Evolutionary conservation across 2,888 invertebrate species (phyloP).

Genomic region (Pristionchus exspectatus): DNA sequence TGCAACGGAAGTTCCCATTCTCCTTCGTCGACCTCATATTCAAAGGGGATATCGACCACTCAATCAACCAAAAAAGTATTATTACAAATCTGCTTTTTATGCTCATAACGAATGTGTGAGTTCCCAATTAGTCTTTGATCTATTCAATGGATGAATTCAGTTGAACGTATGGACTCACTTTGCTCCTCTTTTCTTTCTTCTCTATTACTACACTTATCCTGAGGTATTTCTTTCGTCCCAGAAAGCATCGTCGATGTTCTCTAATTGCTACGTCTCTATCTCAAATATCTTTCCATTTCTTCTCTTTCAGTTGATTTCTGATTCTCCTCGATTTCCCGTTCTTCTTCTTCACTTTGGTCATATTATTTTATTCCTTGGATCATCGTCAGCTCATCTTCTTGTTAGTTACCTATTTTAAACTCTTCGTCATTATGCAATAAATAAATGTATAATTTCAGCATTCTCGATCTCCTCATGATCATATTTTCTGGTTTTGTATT

Average conservation of each 20-base stretch:
- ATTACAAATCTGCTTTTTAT: slow-evolving; percentile 71
- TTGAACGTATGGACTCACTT: slow-evolving; percentile 76
- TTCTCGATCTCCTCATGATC: slow-evolving; percentile 71
- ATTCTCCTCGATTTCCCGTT: slow-evolving; percentile 66
- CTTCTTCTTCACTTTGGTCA: slow-evolving; percentile 69
- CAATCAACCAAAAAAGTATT: slow-evolving; percentile 68
- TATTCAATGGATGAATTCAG: slow-evolving; percentile 57
- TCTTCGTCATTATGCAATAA: not conserved
- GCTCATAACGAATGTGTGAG: slow-evolving; percentile 70
- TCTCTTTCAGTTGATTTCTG: slow-evolving; percentile 49
- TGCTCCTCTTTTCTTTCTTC: slow-evolving; percentile 69
- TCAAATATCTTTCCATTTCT: slow-evolving; percentile 12
- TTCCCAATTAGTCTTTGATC: slow-evolving; percentile 6
- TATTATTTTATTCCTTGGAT: slow-evolving; percentile 66
- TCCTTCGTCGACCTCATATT: slow-evolving; percentile 51
- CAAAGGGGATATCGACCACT: slow-evolving; percentile 72
- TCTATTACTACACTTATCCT: slow-evolving; percentile 68
- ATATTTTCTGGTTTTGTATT: slow-evolving; percentile 75
- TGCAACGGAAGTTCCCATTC: slow-evolving; percentile 28
- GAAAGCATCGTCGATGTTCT: not conserved
- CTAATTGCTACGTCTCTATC: not conserved
- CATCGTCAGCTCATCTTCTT: slow-evolving; percentile 71
- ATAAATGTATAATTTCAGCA: slow-evolving; percentile 63
- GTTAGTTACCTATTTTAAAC: slow-evolving; percentile 57
- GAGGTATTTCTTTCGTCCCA: slow-evolving; percentile 58